Evolutionary conservation across 2,113 vertebrate species (phyloP), one percentile per base, ranked within the genome.

Genomic region (Scomber colias): DNA sequence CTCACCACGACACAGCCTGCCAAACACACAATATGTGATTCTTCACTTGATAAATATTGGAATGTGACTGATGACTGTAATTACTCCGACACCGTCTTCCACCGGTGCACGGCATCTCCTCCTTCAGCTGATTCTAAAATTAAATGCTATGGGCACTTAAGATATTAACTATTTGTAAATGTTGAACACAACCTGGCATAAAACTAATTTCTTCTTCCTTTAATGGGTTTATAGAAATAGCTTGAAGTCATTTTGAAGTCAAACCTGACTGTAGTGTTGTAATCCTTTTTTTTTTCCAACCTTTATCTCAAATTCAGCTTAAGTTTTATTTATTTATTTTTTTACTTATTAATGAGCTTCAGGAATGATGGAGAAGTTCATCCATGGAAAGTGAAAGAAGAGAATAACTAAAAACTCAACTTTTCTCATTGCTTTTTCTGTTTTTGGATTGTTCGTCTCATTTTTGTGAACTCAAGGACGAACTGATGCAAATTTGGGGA

Each of bases 1-100:
- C 87, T 75, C 83, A 88, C 79, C 70, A 76, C 35, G 56, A 78
- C 72, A 57, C 56, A 40, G 63, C 73, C 82, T 82, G 84, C 71
- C 75, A 77, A 70, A 77, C 53, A 72, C 68, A 59, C 72, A 74
- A 31, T 40, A 59, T 48, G 68, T 21, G 59, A 45, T 69, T 35
- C 35, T 44, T 4, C 24, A 56, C 3, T 11, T 60, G 54, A 77
- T 45, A n/a, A 71, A 71, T 4, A 63, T 30, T 51, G 17, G 66
- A 63, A 85, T 44, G 46, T 77, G 75, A 88, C 73, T 24, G 81
- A 88, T 60, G 46, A 73, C 55, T 63, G 30, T 84, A 75, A 91
- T 90, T 85, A 87, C 75, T 73, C 72, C 60, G 73, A 45, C 53
- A 61, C n/a, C 0, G 5, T 74, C 66, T 19, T 67, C 75, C 68